Percentiles rank a stretch among this genome's conserved stretches.
Evolutionary conservation across 2,888 invertebrate genomes (phyloP).

Genomic region (Homarus gammarus): DNA sequence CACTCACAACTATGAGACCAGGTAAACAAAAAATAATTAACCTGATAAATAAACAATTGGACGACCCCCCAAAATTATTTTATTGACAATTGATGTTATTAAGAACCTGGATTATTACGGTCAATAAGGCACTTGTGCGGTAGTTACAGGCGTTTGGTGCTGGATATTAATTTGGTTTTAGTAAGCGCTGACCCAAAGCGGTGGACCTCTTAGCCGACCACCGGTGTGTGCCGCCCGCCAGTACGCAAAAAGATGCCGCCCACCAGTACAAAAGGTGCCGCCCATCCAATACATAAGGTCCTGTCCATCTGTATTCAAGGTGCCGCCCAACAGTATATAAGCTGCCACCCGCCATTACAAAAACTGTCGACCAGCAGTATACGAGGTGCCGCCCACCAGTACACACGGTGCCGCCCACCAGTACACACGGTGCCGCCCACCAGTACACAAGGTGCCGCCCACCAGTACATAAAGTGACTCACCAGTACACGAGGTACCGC

Average conservation of each 20-base stretch:
- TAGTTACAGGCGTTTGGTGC: too few species aligned
- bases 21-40: too few species aligned
- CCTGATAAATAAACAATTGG: too few species aligned
- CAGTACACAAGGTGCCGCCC: not conserved
- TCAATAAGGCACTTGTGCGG: too few species aligned
- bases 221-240: not conserved
- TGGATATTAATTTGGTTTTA: too few species aligned
- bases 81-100: too few species aligned
- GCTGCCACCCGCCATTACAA: constrained; percentile 1
- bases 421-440: not conserved
- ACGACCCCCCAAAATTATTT: too few species aligned
- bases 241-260: not conserved
- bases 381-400: not conserved
- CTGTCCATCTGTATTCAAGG: too few species aligned
- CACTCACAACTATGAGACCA: too few species aligned
- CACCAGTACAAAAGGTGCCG: not conserved
- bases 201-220: too few species aligned
- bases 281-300: not conserved
- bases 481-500: not conserved
- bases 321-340: not conserved
- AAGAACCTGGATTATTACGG: too few species aligned
- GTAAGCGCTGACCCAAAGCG: too few species aligned
- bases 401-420: not conserved
- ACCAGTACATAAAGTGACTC: not conserved
- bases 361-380: not conserved